These are phyloP conservation scores for Platyscapa corneri DNA, from an alignment of 1,140 invertebrate species.

Conservation along the genomic window DNA sequence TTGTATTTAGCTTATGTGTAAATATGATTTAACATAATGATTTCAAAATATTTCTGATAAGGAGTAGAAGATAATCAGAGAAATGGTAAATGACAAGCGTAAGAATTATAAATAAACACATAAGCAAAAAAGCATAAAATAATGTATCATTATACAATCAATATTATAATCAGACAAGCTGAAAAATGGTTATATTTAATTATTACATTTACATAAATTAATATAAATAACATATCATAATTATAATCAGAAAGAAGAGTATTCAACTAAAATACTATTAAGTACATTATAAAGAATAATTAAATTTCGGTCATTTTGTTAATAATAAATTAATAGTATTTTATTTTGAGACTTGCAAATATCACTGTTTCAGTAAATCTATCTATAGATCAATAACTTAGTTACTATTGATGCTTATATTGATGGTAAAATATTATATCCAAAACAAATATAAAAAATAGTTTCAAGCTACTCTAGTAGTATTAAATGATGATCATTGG, in stretches of 20 bases:
- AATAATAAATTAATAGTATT: not conserved
- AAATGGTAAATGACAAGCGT: not conserved
- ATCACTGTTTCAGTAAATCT: not conserved
- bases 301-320: not conserved
- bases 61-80: not conserved
- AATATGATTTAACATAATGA: not conserved
- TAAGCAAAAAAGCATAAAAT: not conserved
- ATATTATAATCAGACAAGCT: not conserved
- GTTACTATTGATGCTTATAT: not conserved
- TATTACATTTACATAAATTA: not conserved
- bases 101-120: not conserved
- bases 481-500: slow-evolving; percentile 3
- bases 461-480: not conserved
- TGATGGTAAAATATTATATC: not conserved
- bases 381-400: not conserved
- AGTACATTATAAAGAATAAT: not conserved
- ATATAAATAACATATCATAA: not conserved
- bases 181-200: not conserved
- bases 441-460: slow-evolving; percentile 12
- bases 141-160: not conserved
- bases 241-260: not conserved
- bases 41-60: not conserved
- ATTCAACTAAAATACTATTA: not conserved
- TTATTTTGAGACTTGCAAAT: not conserved
- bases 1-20: slow-evolving; percentile 22